These are phyloP conservation scores for Eonycteris spelaea DNA, from an alignment of 2,113 vertebrate genomes.

Conservation along the genomic window DNA sequence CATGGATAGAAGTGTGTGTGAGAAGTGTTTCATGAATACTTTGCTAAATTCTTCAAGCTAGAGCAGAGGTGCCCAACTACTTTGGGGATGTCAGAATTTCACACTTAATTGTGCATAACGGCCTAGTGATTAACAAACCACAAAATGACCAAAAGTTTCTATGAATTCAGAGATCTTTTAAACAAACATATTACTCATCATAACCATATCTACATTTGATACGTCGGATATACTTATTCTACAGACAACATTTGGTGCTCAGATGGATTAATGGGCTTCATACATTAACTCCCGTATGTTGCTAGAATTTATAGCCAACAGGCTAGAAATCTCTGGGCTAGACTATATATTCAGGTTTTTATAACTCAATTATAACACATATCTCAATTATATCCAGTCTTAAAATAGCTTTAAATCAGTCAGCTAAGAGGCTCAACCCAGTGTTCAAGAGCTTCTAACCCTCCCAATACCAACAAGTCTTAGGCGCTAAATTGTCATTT, in stretches of 20 bases:
- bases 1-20: not conserved
- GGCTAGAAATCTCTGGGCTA: not conserved
- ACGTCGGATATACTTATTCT: not conserved
- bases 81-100: not conserved
- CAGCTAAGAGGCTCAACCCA: not conserved
- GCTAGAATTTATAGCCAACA: not conserved
- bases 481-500: not conserved
- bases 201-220: not conserved
- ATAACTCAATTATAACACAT: not conserved
- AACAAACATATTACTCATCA: not conserved
- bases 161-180: not conserved
- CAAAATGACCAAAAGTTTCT: not conserved
- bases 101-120: not conserved
- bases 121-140: not conserved
- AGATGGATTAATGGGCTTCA: not conserved
- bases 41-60: conserved; percentile 26
- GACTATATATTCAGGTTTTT: not conserved
- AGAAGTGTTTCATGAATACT: not conserved
- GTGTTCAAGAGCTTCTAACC: not conserved
- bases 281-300: not conserved
- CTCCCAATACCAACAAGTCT: not conserved
- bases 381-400: not conserved
- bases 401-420: conserved; percentile 1
- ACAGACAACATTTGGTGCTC: not conserved
- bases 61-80: not conserved